Evolutionary conservation across 2,797 vertebrate species (phyloP).

Genomic region (Phoeniculus purpureus): DNA sequence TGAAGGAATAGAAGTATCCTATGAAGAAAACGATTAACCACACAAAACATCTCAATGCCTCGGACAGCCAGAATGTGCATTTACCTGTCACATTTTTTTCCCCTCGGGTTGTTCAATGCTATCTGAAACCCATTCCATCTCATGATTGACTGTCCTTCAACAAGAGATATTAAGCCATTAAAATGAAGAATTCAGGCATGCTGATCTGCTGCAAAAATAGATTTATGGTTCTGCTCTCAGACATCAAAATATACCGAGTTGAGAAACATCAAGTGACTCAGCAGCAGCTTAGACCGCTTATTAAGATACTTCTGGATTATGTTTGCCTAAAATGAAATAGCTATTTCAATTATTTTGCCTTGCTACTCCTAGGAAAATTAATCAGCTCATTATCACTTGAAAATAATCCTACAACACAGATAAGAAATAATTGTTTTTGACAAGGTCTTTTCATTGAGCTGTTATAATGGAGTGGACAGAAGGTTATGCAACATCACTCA

Average conservation of each 20-base stretch:
- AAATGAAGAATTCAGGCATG: constrained; percentile 29
- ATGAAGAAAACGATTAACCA: constrained; percentile 1
- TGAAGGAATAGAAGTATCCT: background rate
- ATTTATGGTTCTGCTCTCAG: constrained; percentile 42
- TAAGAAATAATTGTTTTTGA: constrained; percentile 35
- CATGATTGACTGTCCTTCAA: constrained; percentile 26
- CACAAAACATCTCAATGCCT: constrained; percentile 28
- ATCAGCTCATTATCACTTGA: background rate
- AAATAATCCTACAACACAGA: constrained; percentile 25
- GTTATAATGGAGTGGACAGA: background rate
- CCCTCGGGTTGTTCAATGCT: background rate
- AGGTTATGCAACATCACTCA: background rate
- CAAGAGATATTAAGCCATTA: constrained; percentile 43
- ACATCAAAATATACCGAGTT: constrained; percentile 43
- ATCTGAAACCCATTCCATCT: constrained; percentile 39
- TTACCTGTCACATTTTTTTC: constrained; percentile 17
- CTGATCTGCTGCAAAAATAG: constrained; percentile 36
- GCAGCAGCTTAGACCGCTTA: constrained; percentile 40
- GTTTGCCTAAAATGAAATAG: background rate
- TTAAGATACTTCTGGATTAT: constrained; percentile 33
- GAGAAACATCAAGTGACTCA: constrained; percentile 58
- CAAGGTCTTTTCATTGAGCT: background rate
- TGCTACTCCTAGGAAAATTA: background rate
- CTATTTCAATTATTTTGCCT: constrained; percentile 52
- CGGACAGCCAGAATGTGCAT: constrained; percentile 15